phyloP scores from a whole-genome alignment of 2,113 vertebrate species.

The Actenoides lindsayi region DNA sequence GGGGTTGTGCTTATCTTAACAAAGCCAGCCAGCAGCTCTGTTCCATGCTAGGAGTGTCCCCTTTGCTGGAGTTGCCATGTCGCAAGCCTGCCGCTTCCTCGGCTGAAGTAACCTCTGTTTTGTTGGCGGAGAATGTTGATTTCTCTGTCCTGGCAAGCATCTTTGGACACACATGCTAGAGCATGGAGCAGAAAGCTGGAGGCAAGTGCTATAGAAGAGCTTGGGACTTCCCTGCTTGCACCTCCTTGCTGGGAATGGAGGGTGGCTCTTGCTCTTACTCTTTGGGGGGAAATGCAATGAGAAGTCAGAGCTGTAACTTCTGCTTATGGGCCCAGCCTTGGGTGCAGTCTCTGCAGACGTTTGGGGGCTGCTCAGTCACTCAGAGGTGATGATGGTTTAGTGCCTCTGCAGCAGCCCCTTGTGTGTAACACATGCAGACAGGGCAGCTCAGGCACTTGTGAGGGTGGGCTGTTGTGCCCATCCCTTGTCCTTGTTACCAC shows the following conservation, averaged over 20 bases:
- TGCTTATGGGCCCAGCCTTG: neutral
- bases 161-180: neutral
- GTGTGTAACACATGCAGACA: fast-evolving
- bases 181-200: neutral
- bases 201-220: neutral
- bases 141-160: neutral
- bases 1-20: neutral
- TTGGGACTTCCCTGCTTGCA: neutral
- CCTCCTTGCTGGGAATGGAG: neutral
- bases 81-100: neutral
- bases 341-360: neutral
- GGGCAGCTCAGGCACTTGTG: neutral
- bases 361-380: neutral
- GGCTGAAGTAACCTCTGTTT: neutral
- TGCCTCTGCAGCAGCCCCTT: neutral
- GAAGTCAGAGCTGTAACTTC: neutral
- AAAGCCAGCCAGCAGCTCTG: neutral
- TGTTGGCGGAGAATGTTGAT: neutral
- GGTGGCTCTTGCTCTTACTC: neutral
- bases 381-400: neutral
- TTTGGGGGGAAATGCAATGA: too few relatives aligned
- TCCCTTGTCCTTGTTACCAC: neutral
- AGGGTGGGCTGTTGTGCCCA: neutral
- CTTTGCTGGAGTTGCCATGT: neutral
- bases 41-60: neutral